phyloP scores from a whole-genome alignment of 2,797 vertebrate genomes.

The Synaphobranchus kaupii region DNA sequence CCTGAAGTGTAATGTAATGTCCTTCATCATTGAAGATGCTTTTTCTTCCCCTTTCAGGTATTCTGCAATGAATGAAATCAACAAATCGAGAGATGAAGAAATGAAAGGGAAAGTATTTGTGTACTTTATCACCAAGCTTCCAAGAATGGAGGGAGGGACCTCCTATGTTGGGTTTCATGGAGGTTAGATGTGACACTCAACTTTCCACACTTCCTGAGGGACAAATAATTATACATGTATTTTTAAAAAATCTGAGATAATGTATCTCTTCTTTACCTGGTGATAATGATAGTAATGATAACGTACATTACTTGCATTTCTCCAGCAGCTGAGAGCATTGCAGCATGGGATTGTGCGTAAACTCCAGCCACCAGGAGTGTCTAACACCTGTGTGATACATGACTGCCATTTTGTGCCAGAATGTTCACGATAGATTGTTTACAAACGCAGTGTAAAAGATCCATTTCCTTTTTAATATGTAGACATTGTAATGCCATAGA shows the following conservation, averaged over 20 bases:
- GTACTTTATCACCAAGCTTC: constrained; percentile 90
- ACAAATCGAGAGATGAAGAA: constrained; percentile 69
- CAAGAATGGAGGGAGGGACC: constrained; percentile 82
- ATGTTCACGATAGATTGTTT: background rate
- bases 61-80: constrained; percentile 89
- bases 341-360: background rate
- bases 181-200: constrained; percentile 66
- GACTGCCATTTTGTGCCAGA: background rate
- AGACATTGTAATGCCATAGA: background rate
- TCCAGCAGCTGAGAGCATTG: background rate
- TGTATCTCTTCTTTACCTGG: background rate
- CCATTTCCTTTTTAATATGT: background rate
- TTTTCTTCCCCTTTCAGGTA: constrained; percentile 69
- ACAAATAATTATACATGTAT: constrained; percentile 7
- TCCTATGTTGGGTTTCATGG: constrained; percentile 91
- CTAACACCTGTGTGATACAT: background rate
- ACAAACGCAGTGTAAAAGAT: background rate
- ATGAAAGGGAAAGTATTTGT: constrained; percentile 70
- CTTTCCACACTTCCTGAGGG: background rate
- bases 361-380: background rate
- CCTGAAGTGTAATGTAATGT: background rate
- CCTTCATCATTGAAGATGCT: background rate
- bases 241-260: background rate
- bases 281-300: background rate
- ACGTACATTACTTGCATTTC: background rate